These are phyloP conservation scores for Zosterops hypoxanthus DNA, from an alignment of 2,113 vertebrate species.

Conservation along the genomic window DNA sequence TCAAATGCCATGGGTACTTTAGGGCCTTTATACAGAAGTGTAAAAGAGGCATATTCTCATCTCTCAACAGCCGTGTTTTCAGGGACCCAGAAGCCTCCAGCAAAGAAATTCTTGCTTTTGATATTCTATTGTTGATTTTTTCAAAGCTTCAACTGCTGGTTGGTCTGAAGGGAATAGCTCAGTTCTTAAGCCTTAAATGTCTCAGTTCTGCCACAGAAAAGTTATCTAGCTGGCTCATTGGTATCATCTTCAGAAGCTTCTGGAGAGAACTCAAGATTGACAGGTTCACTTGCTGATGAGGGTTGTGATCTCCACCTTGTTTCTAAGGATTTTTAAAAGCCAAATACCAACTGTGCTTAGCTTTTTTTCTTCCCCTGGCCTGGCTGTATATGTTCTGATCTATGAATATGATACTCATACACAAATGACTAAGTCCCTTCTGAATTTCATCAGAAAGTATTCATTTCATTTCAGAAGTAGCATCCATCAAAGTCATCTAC, in stretches of 20 bases:
- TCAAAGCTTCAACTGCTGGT: conserved; percentile 26
- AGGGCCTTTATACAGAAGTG: not conserved
- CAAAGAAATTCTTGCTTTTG: conserved; percentile 41
- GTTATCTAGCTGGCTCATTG: not conserved
- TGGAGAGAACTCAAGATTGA: conserved; percentile 1
- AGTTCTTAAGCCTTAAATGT: conserved; percentile 15
- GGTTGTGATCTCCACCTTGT: conserved; percentile 19
- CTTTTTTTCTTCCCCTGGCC: not conserved
- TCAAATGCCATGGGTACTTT: not conserved
- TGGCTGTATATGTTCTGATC: not conserved
- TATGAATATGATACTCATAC: not conserved
- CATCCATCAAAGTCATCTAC: not conserved
- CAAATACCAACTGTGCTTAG: not conserved
- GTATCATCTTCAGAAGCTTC: conserved; percentile 38
- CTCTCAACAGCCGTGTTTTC: not conserved
- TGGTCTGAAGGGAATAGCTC: conserved; percentile 20
- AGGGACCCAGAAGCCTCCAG: not conserved
- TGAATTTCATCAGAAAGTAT: not conserved
- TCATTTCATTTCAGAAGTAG: not conserved
- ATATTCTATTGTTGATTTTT: conserved; percentile 42
- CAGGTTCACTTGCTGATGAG: not conserved
- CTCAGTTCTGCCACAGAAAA: not conserved
- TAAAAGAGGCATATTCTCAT: not conserved
- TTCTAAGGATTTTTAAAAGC: conserved; percentile 24
- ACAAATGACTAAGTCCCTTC: not conserved